phyloP scores from a whole-genome alignment of 2,113 vertebrate species.

The Sterrhoptilus dennistouni region DNA sequence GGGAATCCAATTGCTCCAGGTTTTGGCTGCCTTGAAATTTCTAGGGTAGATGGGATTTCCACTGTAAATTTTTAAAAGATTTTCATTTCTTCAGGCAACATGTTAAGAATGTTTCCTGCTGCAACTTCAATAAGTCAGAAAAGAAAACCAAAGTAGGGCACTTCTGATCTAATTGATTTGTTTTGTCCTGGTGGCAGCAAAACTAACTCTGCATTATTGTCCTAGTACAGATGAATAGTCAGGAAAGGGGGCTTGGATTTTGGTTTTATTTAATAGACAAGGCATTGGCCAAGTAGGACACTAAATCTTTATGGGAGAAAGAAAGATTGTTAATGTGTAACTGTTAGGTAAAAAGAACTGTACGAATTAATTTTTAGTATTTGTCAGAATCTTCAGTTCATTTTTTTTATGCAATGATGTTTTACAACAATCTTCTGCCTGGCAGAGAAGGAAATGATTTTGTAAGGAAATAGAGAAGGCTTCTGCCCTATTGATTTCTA shows the following conservation, averaged over 20 bases:
- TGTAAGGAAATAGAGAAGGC: neutral
- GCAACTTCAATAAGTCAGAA: slow-evolving; percentile 48
- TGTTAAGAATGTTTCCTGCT: neutral
- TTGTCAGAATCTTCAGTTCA: neutral
- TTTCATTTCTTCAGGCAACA: neutral
- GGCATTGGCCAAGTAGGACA: neutral
- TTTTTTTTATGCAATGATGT: neutral
- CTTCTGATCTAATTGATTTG: slow-evolving; percentile 31
- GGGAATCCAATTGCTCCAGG: slow-evolving; percentile 26
- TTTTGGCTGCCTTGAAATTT: slow-evolving; percentile 14
- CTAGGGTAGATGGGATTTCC: neutral
- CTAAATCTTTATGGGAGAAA: neutral
- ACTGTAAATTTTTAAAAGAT: neutral
- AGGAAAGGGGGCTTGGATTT: slow-evolving; percentile 11
- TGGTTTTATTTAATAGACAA: neutral
- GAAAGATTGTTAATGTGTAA: neutral
- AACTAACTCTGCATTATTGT: neutral
- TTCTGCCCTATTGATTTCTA: neutral
- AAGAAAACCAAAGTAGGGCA: slow-evolving; percentile 28
- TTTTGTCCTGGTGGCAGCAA: slow-evolving; percentile 15
- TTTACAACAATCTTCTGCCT: neutral
- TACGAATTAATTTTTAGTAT: neutral
- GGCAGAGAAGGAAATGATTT: neutral
- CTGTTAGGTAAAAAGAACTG: neutral
- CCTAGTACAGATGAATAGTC: neutral